Evolutionary conservation across 2,113 vertebrate genomes (phyloP).

Genomic region (Pseudorasbora parva): DNA sequence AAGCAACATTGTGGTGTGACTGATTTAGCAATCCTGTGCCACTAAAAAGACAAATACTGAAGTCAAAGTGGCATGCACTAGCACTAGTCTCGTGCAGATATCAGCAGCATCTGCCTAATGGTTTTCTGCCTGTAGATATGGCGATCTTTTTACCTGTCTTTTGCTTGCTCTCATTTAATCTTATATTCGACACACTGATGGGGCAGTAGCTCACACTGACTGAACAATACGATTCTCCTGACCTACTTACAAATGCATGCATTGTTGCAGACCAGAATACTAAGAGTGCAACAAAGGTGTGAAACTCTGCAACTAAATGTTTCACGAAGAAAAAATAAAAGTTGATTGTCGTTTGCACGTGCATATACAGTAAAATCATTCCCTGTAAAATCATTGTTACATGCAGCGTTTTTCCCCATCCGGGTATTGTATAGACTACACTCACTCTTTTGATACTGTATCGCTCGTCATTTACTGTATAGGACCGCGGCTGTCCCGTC

Average conservation of each 20-base stretch:
- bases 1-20: background rate
- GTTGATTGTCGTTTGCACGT: background rate
- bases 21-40: background rate
- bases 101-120: background rate
- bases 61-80: background rate
- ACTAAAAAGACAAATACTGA: background rate
- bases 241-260: constrained; percentile 35
- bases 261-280: constrained; percentile 13
- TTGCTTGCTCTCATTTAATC: background rate
- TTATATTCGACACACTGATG: background rate
- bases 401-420: background rate
- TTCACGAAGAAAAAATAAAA: background rate
- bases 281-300: constrained; percentile 13
- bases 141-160: background rate
- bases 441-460: constrained; percentile 14
- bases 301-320: background rate
- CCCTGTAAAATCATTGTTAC: background rate
- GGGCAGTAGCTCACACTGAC: background rate
- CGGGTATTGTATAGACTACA: constrained; percentile 29
- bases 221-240: constrained; percentile 36
- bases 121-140: background rate
- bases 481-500: constrained; percentile 11
- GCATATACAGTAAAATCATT: background rate
- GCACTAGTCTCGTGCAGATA: background rate
- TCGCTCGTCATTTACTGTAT: constrained; percentile 26